Evolutionary conservation across 1,140 invertebrate genomes (phyloP).

Genomic region (Planococcus citri): DNA sequence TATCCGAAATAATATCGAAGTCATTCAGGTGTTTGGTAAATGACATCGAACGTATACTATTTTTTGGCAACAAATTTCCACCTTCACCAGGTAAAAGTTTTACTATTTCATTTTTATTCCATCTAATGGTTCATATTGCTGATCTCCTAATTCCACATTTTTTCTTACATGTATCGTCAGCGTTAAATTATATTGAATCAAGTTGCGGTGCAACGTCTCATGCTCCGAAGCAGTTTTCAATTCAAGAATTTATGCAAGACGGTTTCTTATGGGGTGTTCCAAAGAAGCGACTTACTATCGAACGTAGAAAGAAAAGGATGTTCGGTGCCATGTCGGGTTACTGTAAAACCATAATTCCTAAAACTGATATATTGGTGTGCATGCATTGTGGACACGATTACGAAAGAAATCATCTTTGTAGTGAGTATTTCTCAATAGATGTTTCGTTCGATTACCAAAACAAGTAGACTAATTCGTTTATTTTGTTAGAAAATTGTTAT

Average conservation of each 20-base stretch:
- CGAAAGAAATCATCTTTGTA: conserved; percentile 59
- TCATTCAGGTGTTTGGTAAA: not conserved
- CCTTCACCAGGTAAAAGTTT: conserved; percentile 16
- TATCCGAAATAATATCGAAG: not conserved
- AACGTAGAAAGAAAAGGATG: conserved; percentile 55
- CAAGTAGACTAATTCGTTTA: conserved; percentile 9
- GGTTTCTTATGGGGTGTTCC: conserved; percentile 63
- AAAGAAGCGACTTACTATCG: conserved; percentile 56
- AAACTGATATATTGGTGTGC: conserved; percentile 61
- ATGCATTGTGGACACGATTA: conserved; percentile 67
- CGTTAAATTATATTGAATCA: conserved; percentile 1
- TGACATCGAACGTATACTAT: not conserved
- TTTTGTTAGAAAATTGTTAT: conserved; percentile 59
- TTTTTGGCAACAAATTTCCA: not conserved
- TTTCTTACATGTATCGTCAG: not conserved
- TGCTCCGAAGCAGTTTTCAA: not conserved
- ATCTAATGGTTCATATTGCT: not conserved
- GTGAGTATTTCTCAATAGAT: conserved; percentile 41
- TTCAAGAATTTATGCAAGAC: conserved; percentile 23
- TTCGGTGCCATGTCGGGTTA: conserved; percentile 47
- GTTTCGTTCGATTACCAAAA: too few species aligned
- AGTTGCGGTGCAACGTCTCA: not conserved
- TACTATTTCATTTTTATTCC: not conserved
- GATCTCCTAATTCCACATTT: conserved; percentile 3
- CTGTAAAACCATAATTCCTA: conserved; percentile 53